phyloP scores from a whole-genome alignment of 2,113 vertebrate genomes.

The Amia ocellicauda region DNA sequence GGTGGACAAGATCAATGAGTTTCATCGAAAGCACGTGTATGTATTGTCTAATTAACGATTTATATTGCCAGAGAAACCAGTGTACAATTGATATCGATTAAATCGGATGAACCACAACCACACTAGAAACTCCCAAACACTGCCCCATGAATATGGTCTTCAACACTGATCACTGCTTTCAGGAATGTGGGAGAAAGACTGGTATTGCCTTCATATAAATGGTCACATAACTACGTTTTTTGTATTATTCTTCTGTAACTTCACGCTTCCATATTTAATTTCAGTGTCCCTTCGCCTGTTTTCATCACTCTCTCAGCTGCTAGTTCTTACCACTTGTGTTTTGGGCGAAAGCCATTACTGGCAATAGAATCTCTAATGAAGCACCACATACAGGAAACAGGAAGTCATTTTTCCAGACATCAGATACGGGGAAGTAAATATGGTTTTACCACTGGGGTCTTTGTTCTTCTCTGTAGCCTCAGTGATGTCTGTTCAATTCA shows the following conservation, averaged over 20 bases:
- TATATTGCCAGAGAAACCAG: too few relatives aligned
- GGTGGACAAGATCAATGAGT: constrained; percentile 94
- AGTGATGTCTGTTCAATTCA: constrained; percentile 29
- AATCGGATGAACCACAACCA: too few relatives aligned
- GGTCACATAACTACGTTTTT: too few relatives aligned
- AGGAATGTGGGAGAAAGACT: too few relatives aligned
- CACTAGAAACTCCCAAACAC: too few relatives aligned
- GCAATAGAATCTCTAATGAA: constrained; percentile 49
- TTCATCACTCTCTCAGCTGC: constrained; percentile 23
- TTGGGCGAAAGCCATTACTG: constrained; percentile 28
- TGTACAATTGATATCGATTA: too few relatives aligned
- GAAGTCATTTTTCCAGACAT: constrained; percentile 43
- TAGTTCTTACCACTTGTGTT: constrained; percentile 33
- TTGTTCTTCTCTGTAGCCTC: constrained; percentile 16
- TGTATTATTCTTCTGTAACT: too few relatives aligned
- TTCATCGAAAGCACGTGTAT: constrained; percentile 88
- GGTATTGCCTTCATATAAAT: too few relatives aligned
- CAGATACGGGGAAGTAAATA: constrained; percentile 40
- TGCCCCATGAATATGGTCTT: too few relatives aligned
- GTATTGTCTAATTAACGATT: constrained; percentile 41
- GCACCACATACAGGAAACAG: constrained; percentile 45
- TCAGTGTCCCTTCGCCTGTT: constrained; percentile 24
- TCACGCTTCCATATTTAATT: too few relatives aligned
- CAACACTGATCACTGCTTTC: too few relatives aligned
- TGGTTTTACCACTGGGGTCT: neutral